A percentile compares a stretch with the other conserved stretches of the same genome.
Evolutionary conservation across 2,113 vertebrate species (phyloP).

Genomic region (Hippocampus comes): DNA sequence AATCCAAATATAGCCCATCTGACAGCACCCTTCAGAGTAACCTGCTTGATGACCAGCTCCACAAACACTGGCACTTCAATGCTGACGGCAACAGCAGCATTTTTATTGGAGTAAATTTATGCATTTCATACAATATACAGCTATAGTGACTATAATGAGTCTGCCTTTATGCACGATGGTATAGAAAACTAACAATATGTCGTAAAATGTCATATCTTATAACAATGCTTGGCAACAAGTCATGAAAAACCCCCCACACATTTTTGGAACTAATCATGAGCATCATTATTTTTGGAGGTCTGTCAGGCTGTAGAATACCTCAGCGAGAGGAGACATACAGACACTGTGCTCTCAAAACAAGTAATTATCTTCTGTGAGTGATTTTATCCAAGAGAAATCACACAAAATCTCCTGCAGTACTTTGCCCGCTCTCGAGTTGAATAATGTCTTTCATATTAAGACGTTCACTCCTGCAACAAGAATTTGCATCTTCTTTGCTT

Average conservation of each 20-base stretch:
- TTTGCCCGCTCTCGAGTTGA: not conserved
- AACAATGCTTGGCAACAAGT: not conserved
- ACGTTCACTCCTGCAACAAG: not conserved
- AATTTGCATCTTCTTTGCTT: not conserved
- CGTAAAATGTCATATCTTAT: not conserved
- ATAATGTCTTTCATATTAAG: not conserved
- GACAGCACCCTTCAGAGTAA: constrained; percentile 23
- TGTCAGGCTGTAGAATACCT: constrained; percentile 5
- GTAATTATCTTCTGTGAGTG: not conserved
- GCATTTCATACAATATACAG: not conserved
- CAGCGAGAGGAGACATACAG: not conserved
- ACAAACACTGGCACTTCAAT: constrained; percentile 7
- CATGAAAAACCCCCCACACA: not conserved
- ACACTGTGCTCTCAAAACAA: not conserved
- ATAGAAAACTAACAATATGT: not conserved
- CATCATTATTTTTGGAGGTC: not conserved
- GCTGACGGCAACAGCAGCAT: not conserved
- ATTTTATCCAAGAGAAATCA: not conserved
- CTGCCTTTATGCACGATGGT: not conserved
- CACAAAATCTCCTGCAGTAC: not conserved
- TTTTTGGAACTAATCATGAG: not conserved
- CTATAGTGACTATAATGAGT: not conserved
- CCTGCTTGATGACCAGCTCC: constrained; percentile 17
- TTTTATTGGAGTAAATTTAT: not conserved
- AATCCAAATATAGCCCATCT: constrained; percentile 41